phyloP scores from a whole-genome alignment of 2,113 vertebrate species.

The Vulpes lagopus region DNA sequence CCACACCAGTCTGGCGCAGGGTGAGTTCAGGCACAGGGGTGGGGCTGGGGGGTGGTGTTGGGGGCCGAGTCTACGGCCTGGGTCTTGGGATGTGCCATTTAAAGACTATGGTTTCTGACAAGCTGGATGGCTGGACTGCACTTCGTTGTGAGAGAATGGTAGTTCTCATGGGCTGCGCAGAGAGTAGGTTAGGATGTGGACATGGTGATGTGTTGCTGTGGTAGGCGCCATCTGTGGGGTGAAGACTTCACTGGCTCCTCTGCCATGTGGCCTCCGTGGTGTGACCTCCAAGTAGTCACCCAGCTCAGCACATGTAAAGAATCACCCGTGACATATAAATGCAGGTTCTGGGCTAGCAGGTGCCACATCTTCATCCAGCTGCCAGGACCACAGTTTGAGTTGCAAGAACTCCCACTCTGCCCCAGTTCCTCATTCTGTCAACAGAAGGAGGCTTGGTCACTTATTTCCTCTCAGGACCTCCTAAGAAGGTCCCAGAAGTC shows the following conservation, averaged over 20 bases:
- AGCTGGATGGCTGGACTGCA: fast-evolving
- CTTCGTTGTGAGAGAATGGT: fast-evolving
- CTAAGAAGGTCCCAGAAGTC: not conserved
- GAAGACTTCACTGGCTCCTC: not conserved
- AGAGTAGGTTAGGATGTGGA: not conserved
- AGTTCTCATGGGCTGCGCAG: fast-evolving
- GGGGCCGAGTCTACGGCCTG: no score
- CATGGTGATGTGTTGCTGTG: no score
- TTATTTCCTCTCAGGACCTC: fast-evolving
- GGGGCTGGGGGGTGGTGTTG: fast-evolving
- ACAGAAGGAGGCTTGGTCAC: not conserved
- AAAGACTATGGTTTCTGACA: not conserved
- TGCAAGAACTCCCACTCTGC: fast-evolving
- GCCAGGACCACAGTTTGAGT: not conserved
- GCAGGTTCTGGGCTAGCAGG: not conserved
- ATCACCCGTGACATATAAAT: fast-evolving
- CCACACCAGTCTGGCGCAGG: fast-evolving
- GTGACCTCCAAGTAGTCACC: not conserved
- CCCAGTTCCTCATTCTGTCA: fast-evolving
- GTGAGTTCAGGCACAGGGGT: no score
- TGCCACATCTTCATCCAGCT: not conserved
- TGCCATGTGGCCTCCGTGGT: not conserved
- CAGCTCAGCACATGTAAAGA: fast-evolving
- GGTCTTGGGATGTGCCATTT: not conserved
- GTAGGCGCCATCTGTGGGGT: not conserved